Percentiles rank a stretch among this genome's conserved stretches.
Evolutionary conservation across 2,888 invertebrate species (phyloP).

Genomic region (Chalcosyrphus nemorum): DNA sequence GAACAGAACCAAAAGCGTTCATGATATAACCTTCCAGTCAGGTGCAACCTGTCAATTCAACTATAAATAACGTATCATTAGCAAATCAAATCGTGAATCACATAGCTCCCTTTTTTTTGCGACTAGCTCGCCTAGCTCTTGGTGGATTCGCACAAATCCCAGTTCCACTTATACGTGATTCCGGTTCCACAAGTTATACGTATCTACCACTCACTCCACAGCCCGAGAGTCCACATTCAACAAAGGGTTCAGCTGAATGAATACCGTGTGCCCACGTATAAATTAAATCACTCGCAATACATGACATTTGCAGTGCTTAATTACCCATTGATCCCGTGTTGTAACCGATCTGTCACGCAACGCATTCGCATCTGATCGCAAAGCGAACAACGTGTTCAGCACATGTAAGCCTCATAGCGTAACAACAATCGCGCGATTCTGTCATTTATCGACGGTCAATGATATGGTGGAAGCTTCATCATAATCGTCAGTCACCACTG

Average conservation of each 20-base stretch:
- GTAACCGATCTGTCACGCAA: conserved; percentile 66
- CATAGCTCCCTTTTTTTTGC: conserved; percentile 9
- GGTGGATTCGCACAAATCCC: conserved; percentile 27
- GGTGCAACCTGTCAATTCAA: conserved; percentile 25
- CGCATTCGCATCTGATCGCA: conserved; percentile 39
- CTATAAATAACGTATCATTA: conserved; percentile 16
- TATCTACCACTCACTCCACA: conserved; percentile 15
- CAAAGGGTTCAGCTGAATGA: conserved; percentile 32
- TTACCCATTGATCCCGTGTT: conserved; percentile 62
- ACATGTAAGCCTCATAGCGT: conserved; percentile 16
- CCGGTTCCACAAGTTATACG: conserved; percentile 66
- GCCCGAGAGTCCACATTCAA: neutral
- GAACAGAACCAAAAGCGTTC: neutral
- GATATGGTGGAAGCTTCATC: neutral
- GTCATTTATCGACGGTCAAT: conserved; percentile 33
- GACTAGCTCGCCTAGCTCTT: conserved; percentile 3
- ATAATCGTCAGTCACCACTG: conserved; percentile 6
- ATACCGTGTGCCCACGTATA: neutral
- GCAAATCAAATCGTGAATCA: conserved; percentile 27
- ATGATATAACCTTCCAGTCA: neutral
- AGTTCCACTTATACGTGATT: conserved; percentile 20
- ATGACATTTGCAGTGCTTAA: conserved; percentile 67
- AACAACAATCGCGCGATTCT: conserved; percentile 14
- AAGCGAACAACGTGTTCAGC: conserved; percentile 16
- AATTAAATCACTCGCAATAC: conserved; percentile 50